Conservation (phyloP, 2,113 vertebrate species). For the Forbesichthys papilliferus region DNA sequence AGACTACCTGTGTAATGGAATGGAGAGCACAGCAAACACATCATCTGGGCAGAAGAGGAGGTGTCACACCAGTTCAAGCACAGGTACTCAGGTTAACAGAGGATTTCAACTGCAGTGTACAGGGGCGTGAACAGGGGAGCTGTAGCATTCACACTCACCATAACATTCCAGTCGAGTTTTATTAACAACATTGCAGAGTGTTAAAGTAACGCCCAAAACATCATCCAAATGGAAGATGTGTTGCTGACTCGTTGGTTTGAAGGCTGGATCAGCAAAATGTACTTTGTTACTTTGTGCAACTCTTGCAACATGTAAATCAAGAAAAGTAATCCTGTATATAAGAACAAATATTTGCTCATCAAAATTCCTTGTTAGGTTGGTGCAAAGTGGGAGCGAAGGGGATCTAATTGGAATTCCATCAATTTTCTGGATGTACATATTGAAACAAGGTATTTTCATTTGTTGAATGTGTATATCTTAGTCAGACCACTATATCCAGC, state of each 20-base stretch:
- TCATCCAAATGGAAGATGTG: slow-evolving; percentile 25
- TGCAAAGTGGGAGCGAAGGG: neutral
- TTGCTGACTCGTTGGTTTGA: slow-evolving; percentile 25
- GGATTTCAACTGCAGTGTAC: slow-evolving; percentile 11
- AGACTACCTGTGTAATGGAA: slow-evolving; percentile 51
- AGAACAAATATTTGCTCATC: neutral
- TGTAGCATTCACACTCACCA: slow-evolving; percentile 12
- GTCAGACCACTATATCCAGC: slow-evolving; percentile 17
- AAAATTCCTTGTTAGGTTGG: neutral
- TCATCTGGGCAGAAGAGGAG: neutral
- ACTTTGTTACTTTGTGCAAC: neutral
- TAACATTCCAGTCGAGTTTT: slow-evolving; percentile 11
- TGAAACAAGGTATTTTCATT: neutral
- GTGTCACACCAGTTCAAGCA: neutral
- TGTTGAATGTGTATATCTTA: neutral
- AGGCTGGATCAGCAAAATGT: slow-evolving; percentile 45
- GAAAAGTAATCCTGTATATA: slow-evolving; percentile 3
- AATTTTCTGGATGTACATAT: neutral
- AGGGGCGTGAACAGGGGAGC: neutral
- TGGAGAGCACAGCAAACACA: slow-evolving; percentile 32
- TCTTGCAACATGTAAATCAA: slow-evolving; percentile 16
- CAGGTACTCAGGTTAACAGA: slow-evolving; percentile 3
- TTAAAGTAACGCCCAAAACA: slow-evolving; percentile 2
- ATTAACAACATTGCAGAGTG: slow-evolving; percentile 15
- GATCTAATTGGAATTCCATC: neutral